Evolutionary conservation across 2,888 invertebrate species (phyloP).

Genomic region (Celastrina argiolus): DNA sequence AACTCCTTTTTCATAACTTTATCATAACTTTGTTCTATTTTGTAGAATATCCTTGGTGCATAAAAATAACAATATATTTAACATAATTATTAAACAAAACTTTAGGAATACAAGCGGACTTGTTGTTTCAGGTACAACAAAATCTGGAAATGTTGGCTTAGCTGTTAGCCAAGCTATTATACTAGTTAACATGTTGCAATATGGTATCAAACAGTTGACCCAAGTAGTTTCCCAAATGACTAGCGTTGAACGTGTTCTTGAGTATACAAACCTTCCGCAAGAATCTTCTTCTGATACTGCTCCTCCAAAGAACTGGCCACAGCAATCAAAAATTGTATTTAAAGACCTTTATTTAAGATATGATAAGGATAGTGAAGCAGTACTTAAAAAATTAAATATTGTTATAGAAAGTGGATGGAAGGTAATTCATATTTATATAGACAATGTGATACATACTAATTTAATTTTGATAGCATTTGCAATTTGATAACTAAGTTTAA

Average conservation of each 20-base stretch:
- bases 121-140: constrained; percentile 57
- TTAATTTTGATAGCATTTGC: not conserved
- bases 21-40: too few species aligned
- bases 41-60: too few species aligned
- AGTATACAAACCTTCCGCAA: constrained; percentile 84
- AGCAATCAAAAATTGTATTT: constrained; percentile 77
- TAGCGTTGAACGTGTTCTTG: constrained; percentile 87
- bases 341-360: constrained; percentile 81
- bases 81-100: too few species aligned
- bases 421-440: too few species aligned
- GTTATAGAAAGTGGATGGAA: constrained; percentile 76
- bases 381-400: constrained; percentile 85
- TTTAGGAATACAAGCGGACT: too few species aligned
- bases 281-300: constrained; percentile 81
- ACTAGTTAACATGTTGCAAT: constrained; percentile 87
- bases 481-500: not conserved
- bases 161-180: constrained; percentile 84
- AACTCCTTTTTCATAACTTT: constrained; percentile 26
- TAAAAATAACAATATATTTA: too few species aligned
- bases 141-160: constrained; percentile 83
- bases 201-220: constrained; percentile 86
- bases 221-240: constrained; percentile 86
- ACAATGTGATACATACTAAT: too few species aligned
- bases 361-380: constrained; percentile 77
- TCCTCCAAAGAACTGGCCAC: constrained; percentile 80